These are phyloP conservation scores for Zosterops pallidus DNA, from an alignment of 2,113 vertebrate species.

Conservation along the genomic window DNA sequence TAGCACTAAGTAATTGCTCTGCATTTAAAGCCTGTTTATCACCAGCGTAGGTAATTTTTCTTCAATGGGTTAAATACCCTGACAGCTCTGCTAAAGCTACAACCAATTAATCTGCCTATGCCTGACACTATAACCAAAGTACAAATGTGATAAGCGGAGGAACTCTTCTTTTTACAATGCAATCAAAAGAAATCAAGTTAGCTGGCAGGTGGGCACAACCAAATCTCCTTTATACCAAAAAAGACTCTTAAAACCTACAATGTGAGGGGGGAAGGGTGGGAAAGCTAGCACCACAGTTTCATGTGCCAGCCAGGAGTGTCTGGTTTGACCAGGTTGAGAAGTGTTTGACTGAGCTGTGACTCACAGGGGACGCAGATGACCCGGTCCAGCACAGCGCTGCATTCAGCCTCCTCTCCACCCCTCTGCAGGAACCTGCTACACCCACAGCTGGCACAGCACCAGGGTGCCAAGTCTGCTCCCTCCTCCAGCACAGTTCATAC, in stretches of 20 bases:
- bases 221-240: constrained; percentile 10
- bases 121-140: constrained; percentile 60
- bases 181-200: constrained; percentile 28
- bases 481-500: not conserved
- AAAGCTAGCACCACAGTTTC: not conserved
- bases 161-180: constrained; percentile 11
- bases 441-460: constrained; percentile 15
- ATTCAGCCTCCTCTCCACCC: not conserved
- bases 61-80: constrained; percentile 50
- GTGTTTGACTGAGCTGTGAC: not conserved
- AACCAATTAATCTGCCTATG: constrained; percentile 51
- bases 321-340: constrained; percentile 12
- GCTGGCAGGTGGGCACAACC: constrained; percentile 19
- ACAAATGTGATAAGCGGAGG: constrained; percentile 47
- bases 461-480: not conserved
- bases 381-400: not conserved
- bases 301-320: not conserved
- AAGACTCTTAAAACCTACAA: not conserved
- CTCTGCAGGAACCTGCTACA: not conserved
- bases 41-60: constrained; percentile 54
- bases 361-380: not conserved
- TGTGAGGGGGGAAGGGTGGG: not conserved
- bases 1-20: constrained; percentile 62
- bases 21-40: constrained; percentile 58
- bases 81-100: constrained; percentile 46